Evolutionary conservation across 2,113 vertebrate genomes (phyloP).

Genomic region (Perca fluviatilis): DNA sequence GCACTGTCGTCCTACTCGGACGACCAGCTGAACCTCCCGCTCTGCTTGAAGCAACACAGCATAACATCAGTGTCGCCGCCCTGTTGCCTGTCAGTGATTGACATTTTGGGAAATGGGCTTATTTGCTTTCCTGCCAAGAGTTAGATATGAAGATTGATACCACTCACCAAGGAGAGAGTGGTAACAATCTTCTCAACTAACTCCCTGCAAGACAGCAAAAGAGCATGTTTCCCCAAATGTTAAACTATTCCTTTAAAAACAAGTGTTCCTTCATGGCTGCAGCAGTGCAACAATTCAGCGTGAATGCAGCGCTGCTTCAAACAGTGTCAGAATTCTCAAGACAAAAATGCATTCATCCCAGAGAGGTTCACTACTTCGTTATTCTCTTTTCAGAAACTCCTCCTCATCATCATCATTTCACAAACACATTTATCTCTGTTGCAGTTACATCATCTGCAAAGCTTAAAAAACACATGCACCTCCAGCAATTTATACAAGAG

Average conservation of each 20-base stretch:
- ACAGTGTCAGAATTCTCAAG: slow-evolving; percentile 35
- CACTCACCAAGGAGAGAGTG: background rate
- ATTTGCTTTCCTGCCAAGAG: background rate
- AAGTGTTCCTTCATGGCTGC: background rate
- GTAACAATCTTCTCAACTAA: background rate
- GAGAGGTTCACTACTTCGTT: slow-evolving; percentile 53
- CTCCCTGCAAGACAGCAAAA: background rate
- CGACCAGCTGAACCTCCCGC: slow-evolving; percentile 6
- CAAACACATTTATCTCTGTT: slow-evolving; percentile 66
- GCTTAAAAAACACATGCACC: slow-evolving; percentile 98
- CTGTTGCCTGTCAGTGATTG: slow-evolving; percentile 7
- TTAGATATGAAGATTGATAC: background rate
- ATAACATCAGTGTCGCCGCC: background rate
- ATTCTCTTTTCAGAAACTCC: slow-evolving; percentile 34
- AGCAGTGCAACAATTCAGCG: slow-evolving; percentile 13
- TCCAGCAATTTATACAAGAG: slow-evolving; percentile 99
- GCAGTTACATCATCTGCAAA: slow-evolving; percentile 87
- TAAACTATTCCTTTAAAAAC: slow-evolving; percentile 27
- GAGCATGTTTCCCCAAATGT: background rate
- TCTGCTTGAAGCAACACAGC: slow-evolving; percentile 37
- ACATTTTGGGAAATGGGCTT: background rate
- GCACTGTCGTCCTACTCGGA: slow-evolving; percentile 41
- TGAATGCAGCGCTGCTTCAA: slow-evolving; percentile 45
- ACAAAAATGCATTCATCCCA: slow-evolving; percentile 13
- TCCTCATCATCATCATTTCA: slow-evolving; percentile 39